Evolutionary conservation across 2,797 vertebrate species (phyloP), one percentile per base, ranked within the genome.

Genomic region (Steatocranus sp.): DNA sequence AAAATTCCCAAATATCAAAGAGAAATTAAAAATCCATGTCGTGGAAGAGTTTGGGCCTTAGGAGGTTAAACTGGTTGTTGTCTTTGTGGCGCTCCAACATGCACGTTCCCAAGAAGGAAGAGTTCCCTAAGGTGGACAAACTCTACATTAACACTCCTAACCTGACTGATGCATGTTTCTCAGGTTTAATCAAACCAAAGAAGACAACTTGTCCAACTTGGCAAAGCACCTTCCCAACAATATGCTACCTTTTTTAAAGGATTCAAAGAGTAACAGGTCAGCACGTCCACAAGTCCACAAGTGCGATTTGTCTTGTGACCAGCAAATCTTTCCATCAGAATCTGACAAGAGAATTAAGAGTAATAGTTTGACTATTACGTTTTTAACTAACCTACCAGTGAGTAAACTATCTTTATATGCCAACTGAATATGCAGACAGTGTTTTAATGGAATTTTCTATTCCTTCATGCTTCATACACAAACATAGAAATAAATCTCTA

Each of bases 361-460:
- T 6, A 68, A 46, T 11, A 46, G 9, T 27, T 68, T 17, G 4
- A 68, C 15, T 68, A 25, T 25, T 43, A 68, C 0, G 0, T 68
- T 20, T 68, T 68, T 68, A 5, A 17, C 23, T 70, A 27, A 27
- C 38, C 3, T 43, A 15, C 14, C 14, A 70, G 38, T 0, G 0
- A 17, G 63, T 43, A 41, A 46, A 43, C 41, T 15, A 18, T 43
- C 38, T 43, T 25, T 11, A 70, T 27, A 68, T 41, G 20, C 2
- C 20, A 68, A 41, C 20, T 68, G 36, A 68, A 25, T 56, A 56
- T 56, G 9, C 17, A 58, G 54, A n/a, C 54, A 58, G 54, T 34
- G 30, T n/a, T 34, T 58, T 58, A 32, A 32, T 58, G 27, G 27
- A 32, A 7, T 41, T 23, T 41, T 23, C 61, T 36, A 41, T 41